A percentile compares a stretch with the other conserved stretches of the same genome.
phyloP scores from a whole-genome alignment of 2,888 invertebrate species.

The Nephrocerus scutellatus region DNA sequence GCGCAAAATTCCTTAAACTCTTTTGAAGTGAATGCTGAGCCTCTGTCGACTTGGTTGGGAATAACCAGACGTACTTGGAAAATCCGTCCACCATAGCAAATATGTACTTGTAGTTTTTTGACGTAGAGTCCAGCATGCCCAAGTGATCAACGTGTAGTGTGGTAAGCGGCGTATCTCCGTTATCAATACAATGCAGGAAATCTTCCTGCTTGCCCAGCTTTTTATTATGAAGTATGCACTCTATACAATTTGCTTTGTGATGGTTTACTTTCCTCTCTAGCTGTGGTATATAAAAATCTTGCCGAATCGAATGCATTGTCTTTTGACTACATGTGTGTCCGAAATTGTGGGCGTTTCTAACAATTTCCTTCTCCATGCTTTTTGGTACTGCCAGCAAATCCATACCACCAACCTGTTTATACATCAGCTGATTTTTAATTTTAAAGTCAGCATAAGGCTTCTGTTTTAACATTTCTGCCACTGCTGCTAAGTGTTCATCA shows the following conservation, averaged over 20 bases:
- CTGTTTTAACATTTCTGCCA: constrained; percentile 12
- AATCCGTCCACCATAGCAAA: constrained; percentile 17
- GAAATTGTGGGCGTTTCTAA: constrained; percentile 12
- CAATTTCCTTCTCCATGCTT: constrained; percentile 17
- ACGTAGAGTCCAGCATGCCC: constrained; percentile 21
- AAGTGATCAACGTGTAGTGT: constrained; percentile 29
- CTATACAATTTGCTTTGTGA: constrained; percentile 16
- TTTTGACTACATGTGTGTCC: constrained; percentile 17
- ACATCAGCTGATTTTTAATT: constrained; percentile 9
- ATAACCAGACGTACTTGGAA: constrained; percentile 16
- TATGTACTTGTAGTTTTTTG: constrained; percentile 19
- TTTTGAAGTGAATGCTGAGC: constrained; percentile 16
- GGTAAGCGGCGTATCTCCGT: constrained; percentile 27
- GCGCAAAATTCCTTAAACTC: constrained; percentile 12
- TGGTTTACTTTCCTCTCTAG: constrained; percentile 14
- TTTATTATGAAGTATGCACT: constrained; percentile 16
- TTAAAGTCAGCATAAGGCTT: constrained; percentile 12
- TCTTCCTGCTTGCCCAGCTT: constrained; percentile 36
- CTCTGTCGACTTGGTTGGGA: constrained; percentile 14
- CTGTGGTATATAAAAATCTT: constrained; percentile 19
- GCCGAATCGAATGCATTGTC: constrained; percentile 8
- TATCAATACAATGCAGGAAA: constrained; percentile 30
- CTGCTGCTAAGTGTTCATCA: constrained; percentile 13
- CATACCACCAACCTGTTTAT: constrained; percentile 11
- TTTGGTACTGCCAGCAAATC: constrained; percentile 17